Evolutionary conservation across 2,797 vertebrate genomes (phyloP).

Genomic region (Gastrophryne carolinensis): DNA sequence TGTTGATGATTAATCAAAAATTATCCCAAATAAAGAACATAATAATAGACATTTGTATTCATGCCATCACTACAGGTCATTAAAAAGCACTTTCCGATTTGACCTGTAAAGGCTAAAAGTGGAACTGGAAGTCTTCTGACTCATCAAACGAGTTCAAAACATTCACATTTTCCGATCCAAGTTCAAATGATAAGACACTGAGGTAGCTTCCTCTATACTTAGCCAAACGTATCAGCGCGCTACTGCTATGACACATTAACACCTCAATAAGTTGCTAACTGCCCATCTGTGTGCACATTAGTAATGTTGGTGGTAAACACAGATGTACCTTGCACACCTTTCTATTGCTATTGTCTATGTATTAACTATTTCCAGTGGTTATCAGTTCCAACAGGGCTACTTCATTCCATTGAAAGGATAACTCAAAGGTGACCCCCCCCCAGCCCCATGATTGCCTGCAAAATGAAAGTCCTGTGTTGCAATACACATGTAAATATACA

Average conservation of each 20-base stretch:
- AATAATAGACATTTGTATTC: too few relatives aligned
- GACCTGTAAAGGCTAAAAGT: background rate
- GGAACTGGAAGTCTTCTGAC: background rate
- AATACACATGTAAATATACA: constrained; percentile 79
- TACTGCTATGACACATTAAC: background rate
- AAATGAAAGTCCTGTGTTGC: constrained; percentile 56
- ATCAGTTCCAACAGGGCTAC: background rate
- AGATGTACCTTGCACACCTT: constrained; percentile 2
- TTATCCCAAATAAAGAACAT: too few relatives aligned
- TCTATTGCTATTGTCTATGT: constrained; percentile 11
- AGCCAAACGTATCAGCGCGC: background rate
- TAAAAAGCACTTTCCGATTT: background rate
- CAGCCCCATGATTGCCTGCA: constrained; percentile 20
- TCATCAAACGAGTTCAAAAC: background rate
- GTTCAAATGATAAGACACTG: background rate
- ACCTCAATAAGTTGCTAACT: background rate
- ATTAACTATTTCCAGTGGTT: constrained; percentile 11
- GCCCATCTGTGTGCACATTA: constrained; percentile 1
- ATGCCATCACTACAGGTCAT: too few relatives aligned
- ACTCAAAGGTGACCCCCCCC: constrained; percentile 57
- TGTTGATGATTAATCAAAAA: too few relatives aligned
- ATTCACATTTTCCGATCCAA: constrained; percentile 1
- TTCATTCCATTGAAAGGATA: constrained; percentile 54
- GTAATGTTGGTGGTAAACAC: constrained; percentile 8
- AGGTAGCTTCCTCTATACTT: background rate